Conservation (phyloP, 1,140 invertebrate genomes). For the Drosophila punjabiensis region DNA sequence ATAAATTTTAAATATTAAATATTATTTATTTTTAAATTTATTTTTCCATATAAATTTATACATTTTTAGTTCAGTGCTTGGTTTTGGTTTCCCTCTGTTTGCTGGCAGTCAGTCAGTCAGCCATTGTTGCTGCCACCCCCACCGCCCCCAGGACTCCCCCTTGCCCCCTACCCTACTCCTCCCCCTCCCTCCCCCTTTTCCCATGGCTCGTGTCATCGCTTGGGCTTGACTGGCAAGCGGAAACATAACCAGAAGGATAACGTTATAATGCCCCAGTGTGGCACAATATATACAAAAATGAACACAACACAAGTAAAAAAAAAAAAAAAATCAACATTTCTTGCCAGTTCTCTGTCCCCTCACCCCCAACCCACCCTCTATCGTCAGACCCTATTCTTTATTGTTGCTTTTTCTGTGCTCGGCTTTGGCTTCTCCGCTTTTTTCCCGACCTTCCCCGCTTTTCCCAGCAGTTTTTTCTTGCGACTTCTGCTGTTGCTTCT, state of each 20-base stretch:
- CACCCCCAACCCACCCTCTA: slow-evolving; percentile 1
- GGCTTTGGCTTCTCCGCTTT: slow-evolving; percentile 28
- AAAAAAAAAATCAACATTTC: slow-evolving; percentile 65
- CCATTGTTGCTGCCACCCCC: slow-evolving; percentile 64
- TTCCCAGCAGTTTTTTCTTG: slow-evolving; percentile 4
- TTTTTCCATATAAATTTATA: too few species aligned
- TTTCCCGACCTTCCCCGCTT: too few species aligned
- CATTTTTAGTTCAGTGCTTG: slow-evolving; percentile 23
- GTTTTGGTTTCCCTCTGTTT: slow-evolving; percentile 41
- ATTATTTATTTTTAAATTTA: accelerated
- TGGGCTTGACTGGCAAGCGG: slow-evolving; percentile 73
- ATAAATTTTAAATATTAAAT: not conserved
- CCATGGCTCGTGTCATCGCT: slow-evolving; percentile 51
- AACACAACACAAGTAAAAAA: slow-evolving; percentile 40
- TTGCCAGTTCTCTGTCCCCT: slow-evolving; percentile 45
- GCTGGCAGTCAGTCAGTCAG: slow-evolving; percentile 80
- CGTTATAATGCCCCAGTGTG: slow-evolving; percentile 84
- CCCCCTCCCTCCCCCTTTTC: not conserved
- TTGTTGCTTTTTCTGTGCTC: slow-evolving; percentile 18
- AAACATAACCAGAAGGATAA: slow-evolving; percentile 84
- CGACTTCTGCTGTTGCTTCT: slow-evolving; percentile 27
- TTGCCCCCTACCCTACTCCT: not conserved
- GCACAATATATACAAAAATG: slow-evolving; percentile 59
- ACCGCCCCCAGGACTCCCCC: not conserved
- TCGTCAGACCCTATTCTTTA: slow-evolving; percentile 24